A percentile compares a stretch with the other conserved stretches of the same genome.
Conservation (phyloP, 2,113 vertebrate genomes). For the Eretmochelys imbricata region DNA sequence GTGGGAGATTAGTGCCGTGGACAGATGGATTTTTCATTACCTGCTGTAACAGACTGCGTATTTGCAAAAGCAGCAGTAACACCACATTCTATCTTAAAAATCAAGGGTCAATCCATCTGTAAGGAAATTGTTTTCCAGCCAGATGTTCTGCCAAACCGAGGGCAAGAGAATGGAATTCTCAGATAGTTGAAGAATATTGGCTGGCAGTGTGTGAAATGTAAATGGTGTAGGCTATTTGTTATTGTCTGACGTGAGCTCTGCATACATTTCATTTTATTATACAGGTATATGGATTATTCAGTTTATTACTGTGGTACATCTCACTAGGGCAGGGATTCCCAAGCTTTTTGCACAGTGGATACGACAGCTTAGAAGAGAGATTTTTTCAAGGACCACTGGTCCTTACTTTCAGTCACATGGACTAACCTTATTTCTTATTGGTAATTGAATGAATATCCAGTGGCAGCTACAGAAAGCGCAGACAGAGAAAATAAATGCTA, state of each 20-base stretch:
- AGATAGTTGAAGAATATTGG: neutral
- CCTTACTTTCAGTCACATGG: neutral
- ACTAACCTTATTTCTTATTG: neutral
- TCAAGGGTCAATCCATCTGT: neutral
- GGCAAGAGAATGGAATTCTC: neutral
- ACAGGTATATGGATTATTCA: neutral
- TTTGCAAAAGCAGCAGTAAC: conserved; percentile 6
- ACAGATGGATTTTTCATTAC: conserved; percentile 44
- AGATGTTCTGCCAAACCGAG: neutral
- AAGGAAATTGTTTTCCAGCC: conserved; percentile 24
- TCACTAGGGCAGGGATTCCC: neutral
- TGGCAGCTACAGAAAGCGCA: neutral
- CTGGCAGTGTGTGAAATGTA: neutral
- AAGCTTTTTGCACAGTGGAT: neutral
- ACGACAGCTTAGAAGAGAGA: neutral
- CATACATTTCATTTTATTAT: neutral
- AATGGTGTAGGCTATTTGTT: neutral
- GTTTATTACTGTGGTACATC: neutral
- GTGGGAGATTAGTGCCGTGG: neutral
- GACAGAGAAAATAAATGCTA: neutral
- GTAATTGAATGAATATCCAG: neutral
- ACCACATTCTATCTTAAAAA: neutral
- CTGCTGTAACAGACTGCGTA: conserved; percentile 2
- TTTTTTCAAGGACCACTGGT: neutral
- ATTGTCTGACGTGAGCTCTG: neutral